Conservation (phyloP, 2,113 vertebrate species). For the Cairina moschata region DNA sequence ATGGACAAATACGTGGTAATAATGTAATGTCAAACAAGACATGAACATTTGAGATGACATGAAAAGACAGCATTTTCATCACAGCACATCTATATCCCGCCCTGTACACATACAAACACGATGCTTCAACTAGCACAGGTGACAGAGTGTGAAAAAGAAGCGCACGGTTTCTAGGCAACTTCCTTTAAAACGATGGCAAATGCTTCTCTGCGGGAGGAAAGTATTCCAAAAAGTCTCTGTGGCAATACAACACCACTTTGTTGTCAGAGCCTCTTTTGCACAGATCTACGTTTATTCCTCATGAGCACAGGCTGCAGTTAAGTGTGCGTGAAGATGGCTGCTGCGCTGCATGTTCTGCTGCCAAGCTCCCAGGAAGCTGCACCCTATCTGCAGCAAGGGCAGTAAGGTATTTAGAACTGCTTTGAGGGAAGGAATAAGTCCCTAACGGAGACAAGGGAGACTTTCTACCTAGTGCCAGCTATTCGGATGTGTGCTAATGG, state of each 20-base stretch:
- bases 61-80: neutral
- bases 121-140: slow-evolving; percentile 5
- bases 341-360: neutral
- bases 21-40: neutral
- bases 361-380: neutral
- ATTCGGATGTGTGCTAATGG: slow-evolving; percentile 14
- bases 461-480: slow-evolving; percentile 10
- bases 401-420: neutral
- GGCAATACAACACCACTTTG: neutral
- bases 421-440: neutral
- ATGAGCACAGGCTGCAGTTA: neutral
- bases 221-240: neutral
- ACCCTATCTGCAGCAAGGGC: neutral
- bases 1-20: neutral
- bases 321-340: neutral
- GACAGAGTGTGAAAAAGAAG: neutral
- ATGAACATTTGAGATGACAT: neutral
- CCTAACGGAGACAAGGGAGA: neutral
- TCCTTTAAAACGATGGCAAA: neutral
- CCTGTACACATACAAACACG: neutral
- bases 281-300: neutral
- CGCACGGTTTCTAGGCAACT: neutral
- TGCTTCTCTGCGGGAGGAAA: neutral
- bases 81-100: rapidly evolving
- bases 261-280: neutral